phyloP scores from a whole-genome alignment of 2,888 invertebrate species.

The Agriopis marginaria region DNA sequence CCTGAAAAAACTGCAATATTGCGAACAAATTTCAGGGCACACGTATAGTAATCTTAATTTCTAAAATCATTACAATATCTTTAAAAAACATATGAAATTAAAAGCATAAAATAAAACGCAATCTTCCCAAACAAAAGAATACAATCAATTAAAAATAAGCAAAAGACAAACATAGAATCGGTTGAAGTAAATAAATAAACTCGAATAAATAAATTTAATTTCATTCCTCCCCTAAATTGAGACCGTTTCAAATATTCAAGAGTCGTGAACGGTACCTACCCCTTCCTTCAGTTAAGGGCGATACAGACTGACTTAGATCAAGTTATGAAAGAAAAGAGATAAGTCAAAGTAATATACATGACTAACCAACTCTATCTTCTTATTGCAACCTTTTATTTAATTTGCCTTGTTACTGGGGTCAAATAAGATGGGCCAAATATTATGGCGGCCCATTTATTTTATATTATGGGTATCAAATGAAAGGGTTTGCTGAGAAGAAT shows the following conservation, averaged over 20 bases:
- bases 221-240: slow-evolving; percentile 81
- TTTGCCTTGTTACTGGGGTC: too few relatives aligned
- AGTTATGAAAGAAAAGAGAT: slow-evolving; percentile 34
- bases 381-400: too few relatives aligned
- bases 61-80: background rate
- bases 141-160: slow-evolving; percentile 60
- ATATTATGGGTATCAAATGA: too few relatives aligned
- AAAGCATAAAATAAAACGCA: slow-evolving; percentile 34
- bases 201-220: slow-evolving; percentile 85
- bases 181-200: slow-evolving; percentile 78
- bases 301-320: slow-evolving; percentile 61
- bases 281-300: slow-evolving; percentile 78
- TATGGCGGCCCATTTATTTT: too few relatives aligned
- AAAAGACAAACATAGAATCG: slow-evolving; percentile 60
- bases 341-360: background rate
- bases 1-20: too few relatives aligned
- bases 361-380: background rate
- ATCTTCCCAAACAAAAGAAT: slow-evolving; percentile 48
- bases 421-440: too few relatives aligned
- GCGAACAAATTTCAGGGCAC: too few relatives aligned
- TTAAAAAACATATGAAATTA: slow-evolving; percentile 12
- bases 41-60: background rate
- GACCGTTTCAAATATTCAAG: slow-evolving; percentile 84
- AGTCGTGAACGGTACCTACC: slow-evolving; percentile 85
- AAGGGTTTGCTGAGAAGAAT: too few relatives aligned